Evolutionary conservation across 2,888 invertebrate genomes (phyloP), one percentile per base, ranked within the genome.

Genomic region (Achlya flavicornis): DNA sequence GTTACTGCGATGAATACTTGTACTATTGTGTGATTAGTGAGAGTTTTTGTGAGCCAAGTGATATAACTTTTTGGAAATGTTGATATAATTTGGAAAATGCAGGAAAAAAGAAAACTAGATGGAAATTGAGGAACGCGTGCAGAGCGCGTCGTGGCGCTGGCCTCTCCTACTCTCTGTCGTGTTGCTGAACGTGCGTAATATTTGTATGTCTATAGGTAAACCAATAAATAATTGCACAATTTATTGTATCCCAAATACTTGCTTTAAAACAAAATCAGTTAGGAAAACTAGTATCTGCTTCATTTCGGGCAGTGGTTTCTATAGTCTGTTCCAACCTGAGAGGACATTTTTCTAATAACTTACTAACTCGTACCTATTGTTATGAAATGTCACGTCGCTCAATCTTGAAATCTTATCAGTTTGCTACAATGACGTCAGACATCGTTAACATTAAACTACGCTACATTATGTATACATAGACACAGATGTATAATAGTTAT

Each of bases 71-170:
- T 35, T 19, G 33, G 75, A 72, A 68, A 73, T 75, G 75, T 72
- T 64, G 66, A 69, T 75, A 67, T 73, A 65, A 63, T 77, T 73
- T 67, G 69, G 73, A 79, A 83, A 80, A 83, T 84, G 83, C 72
- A 78, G 76, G 75, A 78, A 72, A 67, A 69, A 66, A 76, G 71
- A 71, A 75, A 66, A 77, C 71, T 90, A 88, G 83, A 93, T 93
- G 93, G 93, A 93, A 79, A 74, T 84, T 83, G 84, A 87, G 70
- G 79, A 77, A 65, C 79, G 81, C 75, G 72, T 77, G 66, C 81
- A 82, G 64, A 76, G 83, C 72, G 76, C 87, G 65, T 79, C 85
- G 74, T 93, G 92, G 93, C 92, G 90, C 70, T 93, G 89, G 91
- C 83, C 88, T 74, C 82, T 93, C 19, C 79, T 93, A 26, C 65